A percentile compares a stretch with the other conserved stretches of the same genome.
These are phyloP conservation scores for Cryptocephalus moraei DNA, from an alignment of 2,888 invertebrate genomes.

Conservation along the genomic window DNA sequence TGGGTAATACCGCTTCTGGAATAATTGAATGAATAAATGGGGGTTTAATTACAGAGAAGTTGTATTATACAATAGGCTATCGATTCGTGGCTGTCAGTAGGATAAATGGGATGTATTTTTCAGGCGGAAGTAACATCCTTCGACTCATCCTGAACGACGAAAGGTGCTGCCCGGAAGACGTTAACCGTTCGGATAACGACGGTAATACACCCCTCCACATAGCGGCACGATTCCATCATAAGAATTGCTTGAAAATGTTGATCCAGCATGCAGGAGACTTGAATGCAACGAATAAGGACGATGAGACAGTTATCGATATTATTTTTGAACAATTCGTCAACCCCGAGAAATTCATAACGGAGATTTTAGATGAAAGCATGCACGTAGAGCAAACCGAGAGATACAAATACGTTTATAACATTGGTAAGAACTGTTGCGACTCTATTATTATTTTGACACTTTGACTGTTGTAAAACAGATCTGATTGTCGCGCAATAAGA, in stretches of 20 bases:
- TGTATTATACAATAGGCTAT: no score
- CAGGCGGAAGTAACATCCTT: conserved; percentile 25
- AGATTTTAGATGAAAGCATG: conserved; percentile 31
- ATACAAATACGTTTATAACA: conserved; percentile 22
- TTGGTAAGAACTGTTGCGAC: no score
- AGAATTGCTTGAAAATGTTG: conserved; percentile 39
- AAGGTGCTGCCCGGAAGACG: conserved; percentile 18
- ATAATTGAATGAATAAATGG: no score
- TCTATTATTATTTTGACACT: no score
- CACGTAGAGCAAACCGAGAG: conserved; percentile 21
- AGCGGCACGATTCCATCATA: conserved; percentile 43
- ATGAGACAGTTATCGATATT: conserved; percentile 32
- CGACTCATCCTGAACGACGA: conserved; percentile 21
- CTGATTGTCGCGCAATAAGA: no score
- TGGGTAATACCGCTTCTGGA: no score
- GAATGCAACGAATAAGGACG: conserved; percentile 27
- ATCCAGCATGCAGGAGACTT: conserved; percentile 33
- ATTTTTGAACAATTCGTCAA: conserved; percentile 32
- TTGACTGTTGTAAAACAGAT: no score
- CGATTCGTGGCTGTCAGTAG: no score
- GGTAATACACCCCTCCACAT: conserved; percentile 44
- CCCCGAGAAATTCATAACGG: conserved; percentile 31
- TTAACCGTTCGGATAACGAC: conserved; percentile 23
- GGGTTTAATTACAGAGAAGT: no score
- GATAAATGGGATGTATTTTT: neutral